A percentile compares a stretch with the other conserved stretches of the same genome.
Conservation (phyloP, 2,113 vertebrate genomes). For the Agapornis roseicollis region DNA sequence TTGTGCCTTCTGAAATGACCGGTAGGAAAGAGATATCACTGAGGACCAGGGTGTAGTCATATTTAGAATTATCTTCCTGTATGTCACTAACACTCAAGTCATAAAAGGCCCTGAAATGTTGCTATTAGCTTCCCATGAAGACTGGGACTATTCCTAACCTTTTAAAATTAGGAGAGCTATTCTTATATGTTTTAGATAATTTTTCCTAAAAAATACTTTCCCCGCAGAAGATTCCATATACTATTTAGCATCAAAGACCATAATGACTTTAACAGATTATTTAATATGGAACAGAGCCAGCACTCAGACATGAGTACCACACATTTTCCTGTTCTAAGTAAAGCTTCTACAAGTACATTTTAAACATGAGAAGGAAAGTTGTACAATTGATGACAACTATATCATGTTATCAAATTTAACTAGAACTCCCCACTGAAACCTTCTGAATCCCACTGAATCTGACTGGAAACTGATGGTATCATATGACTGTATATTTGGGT, state of each 20-base stretch:
- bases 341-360: conserved; percentile 22
- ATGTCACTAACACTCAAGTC: neutral
- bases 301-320: conserved; percentile 31
- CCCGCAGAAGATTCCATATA: neutral
- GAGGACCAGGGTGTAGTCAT: neutral
- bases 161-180: neutral
- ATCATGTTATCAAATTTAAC: conserved; percentile 19
- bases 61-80: neutral
- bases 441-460: neutral
- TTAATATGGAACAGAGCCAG: conserved; percentile 63
- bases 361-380: conserved; percentile 6
- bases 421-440: neutral
- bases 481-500: neutral
- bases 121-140: neutral
- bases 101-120: neutral
- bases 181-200: neutral
- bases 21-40: neutral
- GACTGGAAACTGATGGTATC: neutral
- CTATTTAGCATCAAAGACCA: conserved; percentile 38
- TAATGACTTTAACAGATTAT: conserved; percentile 71
- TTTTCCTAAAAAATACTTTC: neutral
- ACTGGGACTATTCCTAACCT: neutral
- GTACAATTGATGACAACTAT: neutral
- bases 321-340: conserved; percentile 54
- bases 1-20: neutral